Percentiles rank a stretch among this genome's conserved stretches.
Evolutionary conservation across 1,140 invertebrate genomes (phyloP).

Genomic region (Drosophila arizonae): DNA sequence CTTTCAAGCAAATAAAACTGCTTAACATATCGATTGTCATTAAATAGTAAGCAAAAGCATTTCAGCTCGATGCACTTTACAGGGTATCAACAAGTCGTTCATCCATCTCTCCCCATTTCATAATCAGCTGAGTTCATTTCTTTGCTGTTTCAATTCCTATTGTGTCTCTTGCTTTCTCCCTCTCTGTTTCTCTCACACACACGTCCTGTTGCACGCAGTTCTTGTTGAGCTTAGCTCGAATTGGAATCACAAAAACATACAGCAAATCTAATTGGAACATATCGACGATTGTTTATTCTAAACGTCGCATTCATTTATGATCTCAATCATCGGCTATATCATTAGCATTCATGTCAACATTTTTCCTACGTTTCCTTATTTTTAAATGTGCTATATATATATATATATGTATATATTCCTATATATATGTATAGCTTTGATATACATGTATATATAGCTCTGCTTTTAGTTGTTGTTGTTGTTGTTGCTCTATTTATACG

Average conservation of each 20-base stretch:
- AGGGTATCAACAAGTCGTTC: background rate
- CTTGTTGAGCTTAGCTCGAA: background rate
- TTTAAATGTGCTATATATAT: background rate
- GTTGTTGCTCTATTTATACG: constrained; percentile 48
- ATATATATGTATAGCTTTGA: background rate
- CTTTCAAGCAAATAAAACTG: too few relatives aligned
- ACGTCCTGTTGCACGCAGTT: background rate
- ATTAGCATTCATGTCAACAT: constrained; percentile 20
- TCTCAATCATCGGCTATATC: constrained; percentile 1
- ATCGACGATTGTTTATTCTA: too few relatives aligned
- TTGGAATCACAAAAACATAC: too few relatives aligned
- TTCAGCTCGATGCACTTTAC: background rate
- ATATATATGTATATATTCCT: background rate
- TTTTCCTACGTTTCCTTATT: constrained; percentile 23
- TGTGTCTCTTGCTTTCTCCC: background rate
- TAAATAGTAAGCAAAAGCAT: too few relatives aligned
- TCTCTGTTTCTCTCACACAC: background rate
- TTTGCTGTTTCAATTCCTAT: too few relatives aligned
- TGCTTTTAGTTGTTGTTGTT: constrained; percentile 20
- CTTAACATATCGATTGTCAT: too few relatives aligned
- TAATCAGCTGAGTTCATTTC: too few relatives aligned
- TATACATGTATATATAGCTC: background rate
- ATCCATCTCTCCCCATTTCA: too few relatives aligned
- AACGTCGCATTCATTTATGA: constrained; percentile 3
- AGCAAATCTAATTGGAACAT: too few relatives aligned